phyloP scores from a whole-genome alignment of 2,797 vertebrate genomes.

The Sebastes flavidus region DNA sequence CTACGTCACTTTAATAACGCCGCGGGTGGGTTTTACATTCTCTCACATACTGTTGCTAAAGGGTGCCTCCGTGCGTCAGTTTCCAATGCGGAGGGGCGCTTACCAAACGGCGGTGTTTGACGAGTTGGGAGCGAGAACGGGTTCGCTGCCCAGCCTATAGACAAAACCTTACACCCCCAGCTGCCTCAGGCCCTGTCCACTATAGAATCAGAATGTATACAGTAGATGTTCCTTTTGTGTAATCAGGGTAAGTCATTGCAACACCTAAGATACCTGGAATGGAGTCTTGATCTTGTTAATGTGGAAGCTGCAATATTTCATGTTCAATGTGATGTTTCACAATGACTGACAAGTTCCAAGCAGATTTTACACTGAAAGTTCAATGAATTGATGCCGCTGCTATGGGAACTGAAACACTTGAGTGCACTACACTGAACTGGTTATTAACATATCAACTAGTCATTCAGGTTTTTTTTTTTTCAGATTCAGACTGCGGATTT shows the following conservation, averaged over 20 bases:
- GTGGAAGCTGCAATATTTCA: neutral
- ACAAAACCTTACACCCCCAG: slow-evolving; percentile 51
- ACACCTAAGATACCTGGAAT: neutral
- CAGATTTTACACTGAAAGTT: neutral
- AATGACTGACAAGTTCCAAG: neutral
- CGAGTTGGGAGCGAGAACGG: too few relatives aligned
- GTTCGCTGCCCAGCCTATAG: slow-evolving; percentile 9
- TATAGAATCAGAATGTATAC: neutral
- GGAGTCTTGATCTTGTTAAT: neutral
- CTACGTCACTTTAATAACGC: too few relatives aligned
- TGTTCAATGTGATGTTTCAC: neutral
- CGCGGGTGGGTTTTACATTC: too few relatives aligned
- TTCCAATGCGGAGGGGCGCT: too few relatives aligned
- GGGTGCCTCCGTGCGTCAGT: too few relatives aligned
- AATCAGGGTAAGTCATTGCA: slow-evolving; percentile 1
- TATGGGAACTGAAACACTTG: neutral
- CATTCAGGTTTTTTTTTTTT: neutral
- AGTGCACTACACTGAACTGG: neutral
- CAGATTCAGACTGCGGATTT: neutral
- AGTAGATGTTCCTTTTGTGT: slow-evolving; percentile 4
- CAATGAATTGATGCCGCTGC: neutral
- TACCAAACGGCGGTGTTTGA: too few relatives aligned
- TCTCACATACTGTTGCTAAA: too few relatives aligned
- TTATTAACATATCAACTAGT: neutral
- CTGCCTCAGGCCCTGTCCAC: slow-evolving; percentile 31